Evolutionary conservation across 2,113 vertebrate species (phyloP).

Genomic region (Ceuthmochares aereus): DNA sequence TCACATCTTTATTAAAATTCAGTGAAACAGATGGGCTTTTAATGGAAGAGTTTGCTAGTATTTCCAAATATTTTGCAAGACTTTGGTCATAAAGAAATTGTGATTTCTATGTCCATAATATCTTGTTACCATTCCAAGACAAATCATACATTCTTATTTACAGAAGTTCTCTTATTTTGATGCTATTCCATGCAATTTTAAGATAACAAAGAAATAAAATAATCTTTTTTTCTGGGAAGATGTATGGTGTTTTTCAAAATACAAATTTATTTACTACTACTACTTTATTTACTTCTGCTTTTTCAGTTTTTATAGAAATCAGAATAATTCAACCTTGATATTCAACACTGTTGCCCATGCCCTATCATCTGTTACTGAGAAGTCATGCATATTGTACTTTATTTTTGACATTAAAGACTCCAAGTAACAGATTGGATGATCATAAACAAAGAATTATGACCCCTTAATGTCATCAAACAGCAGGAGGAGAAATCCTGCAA

Average conservation of each 20-base stretch:
- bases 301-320: not conserved
- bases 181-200: not conserved
- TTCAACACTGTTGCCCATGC: not conserved
- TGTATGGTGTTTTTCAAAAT: not conserved
- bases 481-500: not conserved
- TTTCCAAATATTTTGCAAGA: not conserved
- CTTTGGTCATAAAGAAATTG: not conserved
- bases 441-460: constrained; percentile 47
- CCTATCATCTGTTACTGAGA: not conserved
- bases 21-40: not conserved
- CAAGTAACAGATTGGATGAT: not conserved
- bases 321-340: not conserved
- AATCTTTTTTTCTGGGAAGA: not conserved
- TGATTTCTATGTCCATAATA: not conserved
- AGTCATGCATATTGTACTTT: not conserved
- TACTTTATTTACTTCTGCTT: not conserved
- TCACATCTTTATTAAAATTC: not conserved
- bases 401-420: not conserved
- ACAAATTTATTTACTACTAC: not conserved
- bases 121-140: not conserved
- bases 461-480: constrained; percentile 18
- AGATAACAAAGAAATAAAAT: not conserved
- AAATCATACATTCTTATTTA: not conserved
- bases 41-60: not conserved
- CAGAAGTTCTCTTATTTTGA: not conserved